Evolutionary conservation across 2,113 vertebrate species (phyloP), one percentile per base, ranked within the genome.

Genomic region (Herpetotheres cachinnans): DNA sequence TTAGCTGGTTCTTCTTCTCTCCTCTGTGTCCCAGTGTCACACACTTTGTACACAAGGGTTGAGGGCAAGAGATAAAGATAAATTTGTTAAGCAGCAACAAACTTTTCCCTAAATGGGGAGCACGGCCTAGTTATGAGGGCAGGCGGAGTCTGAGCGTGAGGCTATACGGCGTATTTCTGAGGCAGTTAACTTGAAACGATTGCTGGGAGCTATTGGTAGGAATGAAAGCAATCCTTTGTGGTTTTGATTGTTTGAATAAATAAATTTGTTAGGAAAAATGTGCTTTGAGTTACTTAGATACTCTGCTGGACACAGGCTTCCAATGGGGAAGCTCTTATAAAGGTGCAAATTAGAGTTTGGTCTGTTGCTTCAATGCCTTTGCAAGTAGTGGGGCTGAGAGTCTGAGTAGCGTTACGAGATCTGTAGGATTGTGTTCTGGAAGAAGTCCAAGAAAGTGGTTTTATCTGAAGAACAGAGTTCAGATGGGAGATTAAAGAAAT

Each of bases 281-380:
- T 85, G 55, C 93, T 96, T 96, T 96, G 89, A 94, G 91, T 87
- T 72, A 11, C 56, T 87, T 16, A 5, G 46, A 32, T 56, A 40
- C 81, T 1, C 94, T 95, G 96, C 91, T 96, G 95, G 95, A 91
- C 89, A 79, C 42, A 47, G 95, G 30, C 95, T 87, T 91, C 96
- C 93, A 93, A 74, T 93, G 66, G 95, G 91, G 95, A 96, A 40
- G 61, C 81, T 93, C 96, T 95, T 96, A 89, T 96, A 89, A 93
- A 96, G 95, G 94, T 95, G 96, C 86, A 96, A 97, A 97, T 96
- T 96, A 34, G 89, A 95, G 94, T 94, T 89, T 74, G 67, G 38
- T 83, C 67, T 94, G 46, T 52, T 81, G 86, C 83, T 90, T 92
- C 83, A 86, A 6, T 73, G 80, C 63, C 9, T 94, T 92, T 91